phyloP scores from a whole-genome alignment of 2,888 invertebrate species.

The Drosophila mercatorum region DNA sequence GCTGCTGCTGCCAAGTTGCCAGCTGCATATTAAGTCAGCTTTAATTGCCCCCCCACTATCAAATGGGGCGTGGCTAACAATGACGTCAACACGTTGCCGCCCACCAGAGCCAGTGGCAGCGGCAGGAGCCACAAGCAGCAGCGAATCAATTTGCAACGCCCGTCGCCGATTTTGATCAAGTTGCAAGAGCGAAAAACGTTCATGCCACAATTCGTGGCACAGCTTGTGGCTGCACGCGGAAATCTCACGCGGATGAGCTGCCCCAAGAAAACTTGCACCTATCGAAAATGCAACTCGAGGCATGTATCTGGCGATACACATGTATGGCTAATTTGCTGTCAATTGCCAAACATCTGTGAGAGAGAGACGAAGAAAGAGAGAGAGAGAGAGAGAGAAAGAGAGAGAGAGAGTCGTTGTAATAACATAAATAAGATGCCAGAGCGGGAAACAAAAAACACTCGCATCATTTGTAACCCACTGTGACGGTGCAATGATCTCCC shows the following conservation, averaged over 20 bases:
- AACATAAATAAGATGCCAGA: slow-evolving; percentile 59
- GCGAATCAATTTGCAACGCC: slow-evolving; percentile 67
- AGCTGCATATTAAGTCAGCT: slow-evolving; percentile 67
- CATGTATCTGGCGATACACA: slow-evolving; percentile 29
- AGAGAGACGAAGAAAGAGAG: slow-evolving; percentile 9
- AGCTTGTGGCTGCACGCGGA: slow-evolving; percentile 20
- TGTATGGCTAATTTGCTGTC: slow-evolving; percentile 57
- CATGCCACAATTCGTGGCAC: slow-evolving; percentile 30
- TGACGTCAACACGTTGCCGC: slow-evolving; percentile 75
- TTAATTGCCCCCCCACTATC: slow-evolving; percentile 59
- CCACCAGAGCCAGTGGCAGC: slow-evolving; percentile 11
- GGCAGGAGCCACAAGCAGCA: slow-evolving; percentile 45
- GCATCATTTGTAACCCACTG: slow-evolving; percentile 61
- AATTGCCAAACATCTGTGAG: slow-evolving; percentile 45
- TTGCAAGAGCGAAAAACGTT: slow-evolving; percentile 25
- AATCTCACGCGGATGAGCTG: slow-evolving; percentile 5
- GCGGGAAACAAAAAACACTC: slow-evolving; percentile 58
- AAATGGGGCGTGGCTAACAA: slow-evolving; percentile 77
- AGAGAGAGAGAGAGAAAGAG: slow-evolving; percentile 8
- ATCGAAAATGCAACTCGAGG: slow-evolving; percentile 26
- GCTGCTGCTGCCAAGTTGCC: slow-evolving; percentile 39
- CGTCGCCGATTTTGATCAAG: slow-evolving; percentile 50
- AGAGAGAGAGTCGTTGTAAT: slow-evolving; percentile 50
- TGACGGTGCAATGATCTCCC: slow-evolving; percentile 64
- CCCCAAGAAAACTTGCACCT: slow-evolving; percentile 18